Evolutionary conservation across 2,888 invertebrate genomes (phyloP).

Genomic region (Petrophora chlorosata): DNA sequence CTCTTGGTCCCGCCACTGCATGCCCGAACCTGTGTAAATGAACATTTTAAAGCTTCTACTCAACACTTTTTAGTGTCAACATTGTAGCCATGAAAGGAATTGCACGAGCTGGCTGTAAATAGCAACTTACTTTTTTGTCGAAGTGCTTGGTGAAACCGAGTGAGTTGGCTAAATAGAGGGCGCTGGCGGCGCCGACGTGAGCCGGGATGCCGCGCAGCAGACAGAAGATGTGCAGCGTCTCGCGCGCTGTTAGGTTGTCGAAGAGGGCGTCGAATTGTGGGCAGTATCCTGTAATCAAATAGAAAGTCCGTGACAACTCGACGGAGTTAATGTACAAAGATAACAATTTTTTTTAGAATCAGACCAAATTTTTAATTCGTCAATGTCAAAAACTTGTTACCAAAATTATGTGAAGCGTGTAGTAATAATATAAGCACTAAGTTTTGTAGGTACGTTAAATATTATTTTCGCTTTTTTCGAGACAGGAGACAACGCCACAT

Average conservation of each 20-base stretch:
- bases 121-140: slow-evolving; percentile 77
- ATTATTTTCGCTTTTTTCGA: too few species aligned
- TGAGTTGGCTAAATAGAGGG: slow-evolving; percentile 75
- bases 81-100: not conserved
- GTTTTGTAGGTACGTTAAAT: too few species aligned
- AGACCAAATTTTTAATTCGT: too few species aligned
- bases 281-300: slow-evolving; percentile 83
- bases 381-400: too few species aligned
- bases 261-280: slow-evolving; percentile 90
- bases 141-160: slow-evolving; percentile 85
- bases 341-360: too few species aligned
- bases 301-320: not conserved
- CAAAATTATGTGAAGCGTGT: too few species aligned
- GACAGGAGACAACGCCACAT: not conserved
- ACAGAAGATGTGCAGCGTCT: slow-evolving; percentile 87
- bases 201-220: slow-evolving; percentile 85
- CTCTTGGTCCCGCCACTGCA: slow-evolving; percentile 91
- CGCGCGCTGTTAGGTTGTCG: slow-evolving; percentile 88
- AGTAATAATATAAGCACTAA: too few species aligned
- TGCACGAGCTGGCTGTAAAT: not conserved
- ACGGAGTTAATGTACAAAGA: too few species aligned
- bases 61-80: too few species aligned
- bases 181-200: slow-evolving; percentile 66
- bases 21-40: slow-evolving; percentile 72
- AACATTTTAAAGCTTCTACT: too few species aligned